Evolutionary conservation across 92 coral and sea anemone species (phyloP).

Genomic region (Ricordea florida): DNA sequence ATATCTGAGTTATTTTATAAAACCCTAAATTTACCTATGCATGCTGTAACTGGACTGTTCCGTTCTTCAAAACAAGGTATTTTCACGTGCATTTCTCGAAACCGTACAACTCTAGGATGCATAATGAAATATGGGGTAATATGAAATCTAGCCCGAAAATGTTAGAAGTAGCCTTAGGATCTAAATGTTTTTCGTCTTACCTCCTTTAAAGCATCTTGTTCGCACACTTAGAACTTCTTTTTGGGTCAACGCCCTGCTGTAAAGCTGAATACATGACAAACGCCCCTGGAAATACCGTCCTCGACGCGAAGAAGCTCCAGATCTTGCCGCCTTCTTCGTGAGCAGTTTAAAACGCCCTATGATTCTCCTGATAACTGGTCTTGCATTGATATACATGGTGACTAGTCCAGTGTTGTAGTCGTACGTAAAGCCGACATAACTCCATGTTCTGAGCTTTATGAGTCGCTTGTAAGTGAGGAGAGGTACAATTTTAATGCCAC

Average conservation of each 20-base stretch:
- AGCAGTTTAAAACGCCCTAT: conserved; percentile 60
- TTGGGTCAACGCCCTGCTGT: conserved; percentile 55
- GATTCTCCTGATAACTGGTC: conserved; percentile 36
- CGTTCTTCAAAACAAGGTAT: no score
- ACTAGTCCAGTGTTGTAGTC: conserved; percentile 40
- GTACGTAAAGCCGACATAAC: conserved; percentile 44
- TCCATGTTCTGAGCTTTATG: conserved; percentile 51
- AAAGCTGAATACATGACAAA: conserved; percentile 67
- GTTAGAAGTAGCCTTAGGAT: not conserved
- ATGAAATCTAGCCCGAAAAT: no score
- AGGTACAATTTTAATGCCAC: not conserved
- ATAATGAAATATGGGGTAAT: no score
- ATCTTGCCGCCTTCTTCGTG: conserved; percentile 44
- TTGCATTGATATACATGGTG: conserved; percentile 48
- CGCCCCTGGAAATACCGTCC: conserved; percentile 64
- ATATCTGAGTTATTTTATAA: no score
- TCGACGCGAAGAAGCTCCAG: conserved; percentile 47
- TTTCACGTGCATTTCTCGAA: no score
- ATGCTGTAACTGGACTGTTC: no score
- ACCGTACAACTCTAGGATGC: no score
- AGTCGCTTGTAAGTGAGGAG: not conserved
- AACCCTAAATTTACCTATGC: no score
- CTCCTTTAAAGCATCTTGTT: conserved; percentile 68
- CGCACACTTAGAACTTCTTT: conserved; percentile 40
- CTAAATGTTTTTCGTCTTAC: not conserved